A percentile compares a stretch with the other conserved stretches of the same genome.
Conservation (phyloP, 1,140 invertebrate species). For the Cotesia chilonis region DNA sequence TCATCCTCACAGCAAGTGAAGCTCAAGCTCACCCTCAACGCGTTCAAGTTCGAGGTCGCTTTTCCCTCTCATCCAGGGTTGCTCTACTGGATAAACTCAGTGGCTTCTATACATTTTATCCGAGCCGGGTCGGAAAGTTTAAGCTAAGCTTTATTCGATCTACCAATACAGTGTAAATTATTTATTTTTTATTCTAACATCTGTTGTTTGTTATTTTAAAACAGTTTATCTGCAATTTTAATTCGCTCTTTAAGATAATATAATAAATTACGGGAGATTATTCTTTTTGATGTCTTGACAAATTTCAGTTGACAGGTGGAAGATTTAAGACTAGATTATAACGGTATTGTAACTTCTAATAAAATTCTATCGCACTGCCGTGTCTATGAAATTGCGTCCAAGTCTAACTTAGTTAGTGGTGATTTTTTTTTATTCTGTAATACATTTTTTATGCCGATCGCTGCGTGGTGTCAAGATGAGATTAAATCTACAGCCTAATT, state of each 20-base stretch:
- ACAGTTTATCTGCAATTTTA: no score
- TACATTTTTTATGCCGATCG: neutral
- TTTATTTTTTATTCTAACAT: no score
- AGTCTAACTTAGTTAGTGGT: neutral
- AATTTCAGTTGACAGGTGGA: slow-evolving; percentile 24
- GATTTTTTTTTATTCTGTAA: neutral
- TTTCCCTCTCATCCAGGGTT: slow-evolving; percentile 15
- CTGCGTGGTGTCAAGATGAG: neutral
- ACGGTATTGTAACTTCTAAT: slow-evolving; percentile 15
- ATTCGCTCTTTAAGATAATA: neutral
- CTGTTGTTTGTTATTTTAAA: no score
- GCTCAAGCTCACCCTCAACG: neutral
- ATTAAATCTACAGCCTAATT: neutral
- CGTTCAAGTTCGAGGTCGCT: slow-evolving; percentile 59
- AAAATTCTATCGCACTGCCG: slow-evolving; percentile 15
- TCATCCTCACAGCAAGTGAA: neutral
- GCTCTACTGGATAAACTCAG: neutral
- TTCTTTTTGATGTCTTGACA: slow-evolving; percentile 19
- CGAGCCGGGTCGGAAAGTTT: no score
- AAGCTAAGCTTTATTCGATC: no score
- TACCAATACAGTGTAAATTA: no score
- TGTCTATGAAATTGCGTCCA: neutral
- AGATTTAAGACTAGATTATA: slow-evolving; percentile 25
- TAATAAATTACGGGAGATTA: neutral
- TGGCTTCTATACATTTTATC: neutral